Base-by-base conservation (phyloP, 2,888 invertebrate species). In the Volucella inanis region DNA sequence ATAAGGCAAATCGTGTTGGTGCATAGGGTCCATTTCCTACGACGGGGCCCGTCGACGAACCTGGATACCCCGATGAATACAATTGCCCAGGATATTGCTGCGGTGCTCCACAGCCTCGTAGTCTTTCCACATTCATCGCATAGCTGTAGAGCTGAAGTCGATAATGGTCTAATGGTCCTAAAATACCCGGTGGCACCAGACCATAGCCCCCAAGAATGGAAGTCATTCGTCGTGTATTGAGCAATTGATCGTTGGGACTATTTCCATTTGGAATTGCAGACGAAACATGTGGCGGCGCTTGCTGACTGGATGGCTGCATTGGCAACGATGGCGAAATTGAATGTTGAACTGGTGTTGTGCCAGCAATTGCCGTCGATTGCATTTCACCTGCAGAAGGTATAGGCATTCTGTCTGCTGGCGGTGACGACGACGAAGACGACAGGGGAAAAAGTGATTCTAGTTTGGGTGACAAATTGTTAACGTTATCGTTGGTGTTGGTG, bases 91-190 rank as follows among this genome's bases (percentile, higher is more conserved):
- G 70, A 12, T 84, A 79, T 14, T 87, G 87, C 1, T 86, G 85
- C 4, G 81, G 82, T 3, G 70, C 77, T 71, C 93, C 93, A 8
- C 93, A 92, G 57, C 95, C 94, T 41, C 97, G 93, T 14, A 97
- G 92, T 1, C 97, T 93, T 90, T 97, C 97, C 9, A 97, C 96
- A 54, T 89, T 90, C 90, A 97, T 95, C 70, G 97, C 97, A 92
- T 97, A 97, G 92, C 97, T 97, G 92, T 97, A 97, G 1, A 97
- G 93, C 89, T 97, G 97, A 3, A 97, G 92, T 8, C 97, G 94
- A 90, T 97, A 97, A 90, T 97, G 97, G 89, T 97, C 97, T 0
- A 85, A 77, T 0, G 85, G 85, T 9, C 81, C 85, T 0, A 85
- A 22, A 11, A 85, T 76, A 3, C 85, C 76, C n/a, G 80, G 72